phyloP scores from a whole-genome alignment of 1,140 invertebrate species.

The Drosophila erecta region DNA sequence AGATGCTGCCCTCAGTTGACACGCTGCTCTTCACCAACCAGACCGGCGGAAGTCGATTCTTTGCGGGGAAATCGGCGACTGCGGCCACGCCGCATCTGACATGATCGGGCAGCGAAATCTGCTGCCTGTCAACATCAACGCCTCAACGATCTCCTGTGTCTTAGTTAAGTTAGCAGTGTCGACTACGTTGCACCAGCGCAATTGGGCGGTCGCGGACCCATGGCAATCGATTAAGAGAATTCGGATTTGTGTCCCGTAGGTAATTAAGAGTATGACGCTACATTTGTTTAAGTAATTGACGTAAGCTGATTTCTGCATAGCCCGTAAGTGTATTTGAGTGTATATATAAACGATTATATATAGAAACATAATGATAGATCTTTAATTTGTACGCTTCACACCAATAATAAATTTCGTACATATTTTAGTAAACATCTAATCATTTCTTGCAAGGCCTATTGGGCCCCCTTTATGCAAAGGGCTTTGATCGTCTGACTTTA shows the following conservation, averaged over 20 bases:
- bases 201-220: slow-evolving; percentile 32
- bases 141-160: slow-evolving; percentile 80
- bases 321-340: slow-evolving; percentile 52
- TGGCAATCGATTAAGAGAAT: slow-evolving; percentile 59
- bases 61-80: slow-evolving; percentile 54
- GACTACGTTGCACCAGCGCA: slow-evolving; percentile 16
- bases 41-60: slow-evolving; percentile 70
- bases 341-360: slow-evolving; percentile 52
- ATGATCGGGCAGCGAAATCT: slow-evolving; percentile 59
- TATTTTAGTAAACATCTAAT: slow-evolving; percentile 50
- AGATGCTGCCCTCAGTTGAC: slow-evolving; percentile 78
- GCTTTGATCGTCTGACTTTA: background rate
- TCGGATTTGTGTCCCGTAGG: slow-evolving; percentile 56
- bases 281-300: slow-evolving; percentile 68
- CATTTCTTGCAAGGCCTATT: background rate
- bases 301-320: slow-evolving; percentile 66
- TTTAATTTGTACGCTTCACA: slow-evolving; percentile 75
- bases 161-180: slow-evolving; percentile 75
- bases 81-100: slow-evolving; percentile 64
- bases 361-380: slow-evolving; percentile 28
- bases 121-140: slow-evolving; percentile 52
- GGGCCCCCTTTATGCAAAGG: too few relatives aligned
- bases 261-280: slow-evolving; percentile 68
- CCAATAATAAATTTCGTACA: slow-evolving; percentile 72
- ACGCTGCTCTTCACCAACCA: slow-evolving; percentile 74